Evolutionary conservation across 1,140 invertebrate genomes (phyloP).

Genomic region (Mesaphorura yosii): DNA sequence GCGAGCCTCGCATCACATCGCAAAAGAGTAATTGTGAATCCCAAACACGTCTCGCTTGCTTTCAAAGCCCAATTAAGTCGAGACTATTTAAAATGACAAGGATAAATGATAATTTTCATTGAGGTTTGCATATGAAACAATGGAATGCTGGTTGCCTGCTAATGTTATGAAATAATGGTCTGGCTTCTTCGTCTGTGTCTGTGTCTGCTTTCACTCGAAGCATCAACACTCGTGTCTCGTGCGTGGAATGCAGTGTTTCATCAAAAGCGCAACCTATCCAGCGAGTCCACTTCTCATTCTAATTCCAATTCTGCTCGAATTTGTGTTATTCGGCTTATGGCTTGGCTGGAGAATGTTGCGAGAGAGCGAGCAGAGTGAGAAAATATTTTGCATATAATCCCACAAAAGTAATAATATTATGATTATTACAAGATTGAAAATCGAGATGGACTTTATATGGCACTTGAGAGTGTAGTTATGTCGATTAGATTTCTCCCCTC

Average conservation of each 20-base stretch:
- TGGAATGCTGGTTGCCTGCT: neutral
- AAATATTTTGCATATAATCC: too few species aligned
- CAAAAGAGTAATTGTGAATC: constrained; percentile 11
- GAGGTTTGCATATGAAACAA: neutral
- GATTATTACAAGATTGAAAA: constrained; percentile 19
- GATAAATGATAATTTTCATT: constrained; percentile 8
- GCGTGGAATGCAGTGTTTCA: too few species aligned
- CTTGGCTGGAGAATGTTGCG: too few species aligned
- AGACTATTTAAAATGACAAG: constrained; percentile 5
- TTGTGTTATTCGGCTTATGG: too few species aligned
- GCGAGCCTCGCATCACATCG: too few species aligned
- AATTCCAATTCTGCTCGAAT: too few species aligned
- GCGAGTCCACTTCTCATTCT: too few species aligned
- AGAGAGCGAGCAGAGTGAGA: too few species aligned
- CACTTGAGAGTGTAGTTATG: constrained; percentile 23
- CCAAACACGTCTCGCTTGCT: constrained; percentile 2
- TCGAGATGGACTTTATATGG: constrained; percentile 23
- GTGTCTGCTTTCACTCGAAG: neutral
- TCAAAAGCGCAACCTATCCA: too few species aligned
- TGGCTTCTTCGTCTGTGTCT: constrained; percentile 4
- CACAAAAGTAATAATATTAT: too few species aligned
- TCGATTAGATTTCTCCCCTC: constrained; percentile 19
- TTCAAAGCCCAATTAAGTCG: neutral
- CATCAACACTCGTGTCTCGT: too few species aligned
- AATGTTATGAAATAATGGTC: too few species aligned